Percentiles rank a stretch among this genome's conserved stretches.
Conservation (phyloP, 2,888 invertebrate genomes). For the Parnassius smintheus region DNA sequence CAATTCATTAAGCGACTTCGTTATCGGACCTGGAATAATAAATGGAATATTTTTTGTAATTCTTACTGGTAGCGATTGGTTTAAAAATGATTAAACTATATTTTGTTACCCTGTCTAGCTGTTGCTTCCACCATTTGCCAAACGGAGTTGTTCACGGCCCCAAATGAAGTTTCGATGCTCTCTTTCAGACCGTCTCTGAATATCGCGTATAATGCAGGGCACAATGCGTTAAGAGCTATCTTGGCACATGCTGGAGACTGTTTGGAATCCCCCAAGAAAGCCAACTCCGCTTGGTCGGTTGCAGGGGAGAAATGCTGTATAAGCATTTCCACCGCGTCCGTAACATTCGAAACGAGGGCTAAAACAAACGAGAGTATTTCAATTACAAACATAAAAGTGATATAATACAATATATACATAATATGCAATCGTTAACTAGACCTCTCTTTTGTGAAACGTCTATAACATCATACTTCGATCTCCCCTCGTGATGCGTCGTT, state of each 20-base stretch:
- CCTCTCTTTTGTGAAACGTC: constrained; percentile 83
- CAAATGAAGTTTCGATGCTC: constrained; percentile 90
- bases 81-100: constrained; percentile 1
- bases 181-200: constrained; percentile 92
- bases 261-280: constrained; percentile 80
- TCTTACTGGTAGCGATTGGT: no score
- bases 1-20: constrained; percentile 90
- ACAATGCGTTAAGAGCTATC: constrained; percentile 87
- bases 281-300: constrained; percentile 83
- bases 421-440: constrained; percentile 32
- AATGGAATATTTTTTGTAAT: constrained; percentile 3
- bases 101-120: constrained; percentile 86
- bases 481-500: constrained; percentile 55
- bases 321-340: constrained; percentile 87
- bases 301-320: constrained; percentile 86
- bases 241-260: constrained; percentile 85
- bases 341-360: constrained; percentile 87
- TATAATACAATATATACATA: not conserved
- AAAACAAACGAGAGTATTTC: constrained; percentile 38
- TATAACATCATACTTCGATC: constrained; percentile 71
- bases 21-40: constrained; percentile 84
- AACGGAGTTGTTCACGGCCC: constrained; percentile 91
- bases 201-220: constrained; percentile 91
- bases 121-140: constrained; percentile 95
- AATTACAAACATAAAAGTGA: not conserved